A percentile compares a stretch with the other conserved stretches of the same genome.
Conservation (phyloP, 2,888 invertebrate species). For the Tuberolachnus salignus region DNA sequence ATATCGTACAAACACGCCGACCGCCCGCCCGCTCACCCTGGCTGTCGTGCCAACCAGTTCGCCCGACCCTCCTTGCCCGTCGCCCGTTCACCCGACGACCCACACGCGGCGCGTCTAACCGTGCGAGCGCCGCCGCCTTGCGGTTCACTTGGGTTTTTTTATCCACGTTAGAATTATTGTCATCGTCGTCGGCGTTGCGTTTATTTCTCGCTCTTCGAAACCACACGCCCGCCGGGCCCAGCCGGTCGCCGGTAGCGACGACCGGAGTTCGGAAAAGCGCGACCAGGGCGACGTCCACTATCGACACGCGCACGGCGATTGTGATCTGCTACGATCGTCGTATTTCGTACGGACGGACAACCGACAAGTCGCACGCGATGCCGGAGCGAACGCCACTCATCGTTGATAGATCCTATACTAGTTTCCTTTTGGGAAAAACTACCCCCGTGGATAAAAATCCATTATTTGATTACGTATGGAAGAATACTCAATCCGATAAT, state of each 20-base stretch:
- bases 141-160: conserved; percentile 13
- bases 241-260: too few species aligned
- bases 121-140: not conserved
- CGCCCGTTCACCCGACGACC: conserved; percentile 21
- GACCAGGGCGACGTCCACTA: not conserved
- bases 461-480: too few species aligned
- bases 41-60: conserved; percentile 51
- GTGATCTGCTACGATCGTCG: too few species aligned
- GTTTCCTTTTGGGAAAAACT: too few species aligned
- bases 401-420: too few species aligned
- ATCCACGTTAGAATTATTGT: not conserved
- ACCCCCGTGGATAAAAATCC: too few species aligned
- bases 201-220: not conserved
- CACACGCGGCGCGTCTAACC: conserved; percentile 38
- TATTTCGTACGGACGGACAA: too few species aligned
- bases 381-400: too few species aligned
- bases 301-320: too few species aligned
- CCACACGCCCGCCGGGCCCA: not conserved
- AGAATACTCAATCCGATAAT: too few species aligned
- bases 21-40: conserved; percentile 21
- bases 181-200: not conserved
- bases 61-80: conserved; percentile 52
- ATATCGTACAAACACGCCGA: conserved; percentile 33
- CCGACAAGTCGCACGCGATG: too few species aligned
- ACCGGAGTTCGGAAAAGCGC: not conserved